Evolutionary conservation across 2,797 vertebrate genomes (phyloP).

Genomic region (Catamblyrhynchus diadema): DNA sequence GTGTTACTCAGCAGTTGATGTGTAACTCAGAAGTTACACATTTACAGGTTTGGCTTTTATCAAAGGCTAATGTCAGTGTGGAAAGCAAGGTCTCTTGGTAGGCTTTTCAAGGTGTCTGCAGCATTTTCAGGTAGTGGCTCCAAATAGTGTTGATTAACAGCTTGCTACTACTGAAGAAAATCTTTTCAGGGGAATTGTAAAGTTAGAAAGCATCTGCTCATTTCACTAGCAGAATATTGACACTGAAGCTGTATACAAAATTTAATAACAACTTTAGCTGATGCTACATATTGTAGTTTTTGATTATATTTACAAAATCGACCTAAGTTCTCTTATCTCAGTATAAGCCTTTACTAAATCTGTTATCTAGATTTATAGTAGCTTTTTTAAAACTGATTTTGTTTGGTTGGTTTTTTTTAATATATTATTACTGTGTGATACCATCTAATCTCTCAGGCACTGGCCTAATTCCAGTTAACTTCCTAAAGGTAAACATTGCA

Average conservation of each 20-base stretch:
- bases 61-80: background rate
- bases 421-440: background rate
- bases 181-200: background rate
- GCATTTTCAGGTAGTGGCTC: background rate
- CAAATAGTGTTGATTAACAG: background rate
- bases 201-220: background rate
- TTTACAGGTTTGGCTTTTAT: background rate
- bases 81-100: background rate
- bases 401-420: background rate
- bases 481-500: constrained; percentile 2
- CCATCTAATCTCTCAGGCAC: constrained; percentile 32
- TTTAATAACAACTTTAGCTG: background rate
- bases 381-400: background rate
- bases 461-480: background rate
- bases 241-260: background rate
- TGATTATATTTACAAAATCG: background rate
- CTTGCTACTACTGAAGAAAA: background rate
- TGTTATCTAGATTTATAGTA: background rate
- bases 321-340: background rate
- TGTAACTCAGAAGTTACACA: background rate
- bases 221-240: background rate
- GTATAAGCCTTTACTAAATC: background rate
- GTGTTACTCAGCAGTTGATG: background rate
- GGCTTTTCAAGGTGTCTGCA: background rate
- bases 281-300: background rate